These are phyloP conservation scores for Aphelenchoides fujianensis DNA, from an alignment of 1,140 invertebrate genomes.

Conservation along the genomic window DNA sequence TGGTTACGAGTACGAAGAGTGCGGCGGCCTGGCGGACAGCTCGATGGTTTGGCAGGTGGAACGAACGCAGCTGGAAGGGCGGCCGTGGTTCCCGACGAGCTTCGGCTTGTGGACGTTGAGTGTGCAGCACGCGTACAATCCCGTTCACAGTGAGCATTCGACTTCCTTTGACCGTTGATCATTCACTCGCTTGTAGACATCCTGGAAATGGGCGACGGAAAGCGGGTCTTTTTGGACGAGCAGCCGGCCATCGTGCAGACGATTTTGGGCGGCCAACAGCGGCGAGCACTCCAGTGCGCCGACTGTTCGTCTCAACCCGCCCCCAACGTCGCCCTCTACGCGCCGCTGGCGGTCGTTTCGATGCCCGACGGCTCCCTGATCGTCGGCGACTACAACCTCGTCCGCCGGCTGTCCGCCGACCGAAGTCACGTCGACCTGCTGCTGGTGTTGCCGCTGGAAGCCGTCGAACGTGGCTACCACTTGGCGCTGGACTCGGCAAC, in stretches of 20 bases:
- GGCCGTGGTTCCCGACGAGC: background rate
- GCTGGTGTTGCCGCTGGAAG: background rate
- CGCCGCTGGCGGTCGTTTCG: background rate
- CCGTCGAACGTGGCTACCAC: background rate
- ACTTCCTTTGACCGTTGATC: background rate
- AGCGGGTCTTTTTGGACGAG: background rate
- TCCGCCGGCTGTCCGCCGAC: background rate
- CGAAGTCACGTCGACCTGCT: background rate
- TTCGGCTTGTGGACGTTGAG: background rate
- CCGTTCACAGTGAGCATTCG: background rate
- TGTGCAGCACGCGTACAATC: background rate
- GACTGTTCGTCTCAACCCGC: background rate
- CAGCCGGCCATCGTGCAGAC: background rate
- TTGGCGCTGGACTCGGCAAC: background rate
- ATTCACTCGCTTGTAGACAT: background rate
- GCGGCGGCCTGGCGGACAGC: background rate
- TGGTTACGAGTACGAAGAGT: slow-evolving; percentile 3
- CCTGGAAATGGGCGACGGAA: background rate
- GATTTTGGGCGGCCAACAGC: background rate
- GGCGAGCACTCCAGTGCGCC: background rate
- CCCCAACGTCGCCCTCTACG: background rate
- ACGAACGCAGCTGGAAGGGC: slow-evolving; percentile 6
- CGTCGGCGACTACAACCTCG: background rate
- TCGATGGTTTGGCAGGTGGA: background rate
- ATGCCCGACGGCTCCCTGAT: background rate